Base-by-base conservation (phyloP, 2,888 invertebrate genomes). In the Lithodes maja region DNA sequence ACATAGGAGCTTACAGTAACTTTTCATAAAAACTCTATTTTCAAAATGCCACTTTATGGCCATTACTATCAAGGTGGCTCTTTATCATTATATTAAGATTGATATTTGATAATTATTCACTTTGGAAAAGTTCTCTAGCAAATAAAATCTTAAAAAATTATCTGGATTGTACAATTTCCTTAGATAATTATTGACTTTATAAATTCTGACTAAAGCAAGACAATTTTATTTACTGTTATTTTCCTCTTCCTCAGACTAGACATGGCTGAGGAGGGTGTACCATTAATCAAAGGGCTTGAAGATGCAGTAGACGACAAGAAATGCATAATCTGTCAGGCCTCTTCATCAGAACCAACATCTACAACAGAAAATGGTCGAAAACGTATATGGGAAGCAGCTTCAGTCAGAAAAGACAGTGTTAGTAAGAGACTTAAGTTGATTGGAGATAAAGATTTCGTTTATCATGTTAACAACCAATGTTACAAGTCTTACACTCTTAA, bases 301-400 rank as follows among this genome's bases (percentile, higher is more conserved):
- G 2, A 15, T 50, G 2, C 50, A 49, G 1, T 52, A 53, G 83
- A 83, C 0, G 17, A n/a, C n/a, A 52, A 17, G 3, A 83, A 83
- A 54, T 83, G n/a, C 33, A 83, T 83, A 5, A 83, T 74, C 54
- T 83, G 83, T 7, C 83, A 83, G 75, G n/a, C 15, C 9, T 69
- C 69, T 68, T 61, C 83, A n/a, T 83, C 83, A 83, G 50, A 69
- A 83, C 50, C n/a, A 80, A 61, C 50, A 74, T 50, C 54, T 2
- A 53, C n/a, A 9, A 50, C 54, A 15, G 74, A 74, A 75, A 55
- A 83, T 52, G 83, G 52, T 3, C 83, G 52, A 53, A 74, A 52
- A 3, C 75, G 52, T 7, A 52, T 74, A 74, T 1, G 83, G 7
- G 69, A 83, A 69, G 83, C 83, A 69, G 83, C 83, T 3, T 9